Evolutionary conservation across 2,888 invertebrate genomes (phyloP).

Genomic region (Thymelicus acteon): DNA sequence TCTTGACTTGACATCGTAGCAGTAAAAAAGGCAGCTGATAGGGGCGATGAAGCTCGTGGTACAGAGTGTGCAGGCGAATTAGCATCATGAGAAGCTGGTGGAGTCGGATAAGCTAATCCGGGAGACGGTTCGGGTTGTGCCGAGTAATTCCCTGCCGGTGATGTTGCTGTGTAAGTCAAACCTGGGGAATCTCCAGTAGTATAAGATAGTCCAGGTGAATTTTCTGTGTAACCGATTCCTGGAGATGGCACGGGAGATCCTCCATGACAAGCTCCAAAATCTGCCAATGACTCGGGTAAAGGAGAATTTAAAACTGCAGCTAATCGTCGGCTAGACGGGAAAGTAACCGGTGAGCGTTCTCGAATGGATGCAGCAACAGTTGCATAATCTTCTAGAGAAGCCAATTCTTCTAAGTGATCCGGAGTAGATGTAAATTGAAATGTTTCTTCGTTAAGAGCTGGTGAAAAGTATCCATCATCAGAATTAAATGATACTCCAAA

Average conservation of each 20-base stretch:
- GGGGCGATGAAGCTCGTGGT: conserved; percentile 91
- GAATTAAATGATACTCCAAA: conserved; percentile 88
- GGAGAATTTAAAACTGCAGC: conserved; percentile 92
- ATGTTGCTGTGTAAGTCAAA: conserved; percentile 69
- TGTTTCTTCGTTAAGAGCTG: conserved; percentile 90
- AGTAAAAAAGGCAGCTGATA: conserved; percentile 93
- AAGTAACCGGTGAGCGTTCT: conserved; percentile 84
- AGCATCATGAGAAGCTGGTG: conserved; percentile 94
- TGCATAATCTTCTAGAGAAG: conserved; percentile 86
- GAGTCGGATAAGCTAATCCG: conserved; percentile 92
- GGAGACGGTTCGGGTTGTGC: conserved; percentile 85
- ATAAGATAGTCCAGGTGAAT: conserved; percentile 89
- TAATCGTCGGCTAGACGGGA: conserved; percentile 88
- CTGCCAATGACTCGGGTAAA: conserved; percentile 91
- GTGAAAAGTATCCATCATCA: conserved; percentile 87
- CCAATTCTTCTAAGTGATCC: conserved; percentile 87
- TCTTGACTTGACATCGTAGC: conserved; percentile 94
- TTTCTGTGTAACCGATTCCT: conserved; percentile 72
- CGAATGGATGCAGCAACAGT: conserved; percentile 84
- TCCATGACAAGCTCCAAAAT: conserved; percentile 92
- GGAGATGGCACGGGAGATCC: conserved; percentile 83
- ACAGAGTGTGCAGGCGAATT: conserved; percentile 86
- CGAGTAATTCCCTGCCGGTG: conserved; percentile 73
- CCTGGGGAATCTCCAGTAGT: conserved; percentile 87
- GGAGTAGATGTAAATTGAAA: conserved; percentile 86